Conservation (phyloP, 2,888 invertebrate genomes). For the Stenoptilia bipunctidactyla region DNA sequence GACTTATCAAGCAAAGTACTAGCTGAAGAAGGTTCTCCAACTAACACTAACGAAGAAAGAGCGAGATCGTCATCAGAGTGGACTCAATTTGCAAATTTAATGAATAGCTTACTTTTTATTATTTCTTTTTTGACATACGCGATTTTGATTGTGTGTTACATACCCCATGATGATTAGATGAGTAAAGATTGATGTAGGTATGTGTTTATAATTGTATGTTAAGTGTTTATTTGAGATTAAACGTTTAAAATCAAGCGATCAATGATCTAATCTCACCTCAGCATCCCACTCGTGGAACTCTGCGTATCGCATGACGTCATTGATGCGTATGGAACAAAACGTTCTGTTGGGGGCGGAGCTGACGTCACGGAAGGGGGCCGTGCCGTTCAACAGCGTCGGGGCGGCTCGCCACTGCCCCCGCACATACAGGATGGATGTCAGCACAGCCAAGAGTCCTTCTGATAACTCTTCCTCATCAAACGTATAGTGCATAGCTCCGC, state of each 20-base stretch:
- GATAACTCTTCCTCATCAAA: conserved; percentile 51
- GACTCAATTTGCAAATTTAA: conserved; percentile 46
- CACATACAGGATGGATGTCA: conserved; percentile 41
- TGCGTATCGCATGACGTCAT: conserved; percentile 50
- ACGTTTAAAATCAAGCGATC: no score
- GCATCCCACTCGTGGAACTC: conserved; percentile 44
- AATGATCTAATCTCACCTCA: conserved; percentile 29
- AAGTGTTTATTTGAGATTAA: no score
- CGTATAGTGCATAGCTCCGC: conserved; percentile 46
- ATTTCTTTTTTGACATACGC: conserved; percentile 38
- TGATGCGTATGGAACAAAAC: conserved; percentile 51
- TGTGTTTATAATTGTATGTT: neutral
- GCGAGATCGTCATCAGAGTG: conserved; percentile 34
- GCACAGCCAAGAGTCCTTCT: conserved; percentile 30
- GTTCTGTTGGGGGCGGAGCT: conserved; percentile 24
- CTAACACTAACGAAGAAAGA: conserved; percentile 20
- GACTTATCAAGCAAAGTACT: conserved; percentile 29
- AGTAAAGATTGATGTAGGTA: neutral
- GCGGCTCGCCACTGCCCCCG: conserved; percentile 52
- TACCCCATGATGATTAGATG: conserved; percentile 32
- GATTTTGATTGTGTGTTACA: conserved; percentile 40
- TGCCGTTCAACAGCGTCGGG: conserved; percentile 55
- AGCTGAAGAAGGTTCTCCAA: conserved; percentile 25
- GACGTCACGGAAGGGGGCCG: conserved; percentile 33
- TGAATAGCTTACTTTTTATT: conserved; percentile 45